Conservation (phyloP, 2,888 invertebrate species). For the Melikaiella ostensackeni region DNA sequence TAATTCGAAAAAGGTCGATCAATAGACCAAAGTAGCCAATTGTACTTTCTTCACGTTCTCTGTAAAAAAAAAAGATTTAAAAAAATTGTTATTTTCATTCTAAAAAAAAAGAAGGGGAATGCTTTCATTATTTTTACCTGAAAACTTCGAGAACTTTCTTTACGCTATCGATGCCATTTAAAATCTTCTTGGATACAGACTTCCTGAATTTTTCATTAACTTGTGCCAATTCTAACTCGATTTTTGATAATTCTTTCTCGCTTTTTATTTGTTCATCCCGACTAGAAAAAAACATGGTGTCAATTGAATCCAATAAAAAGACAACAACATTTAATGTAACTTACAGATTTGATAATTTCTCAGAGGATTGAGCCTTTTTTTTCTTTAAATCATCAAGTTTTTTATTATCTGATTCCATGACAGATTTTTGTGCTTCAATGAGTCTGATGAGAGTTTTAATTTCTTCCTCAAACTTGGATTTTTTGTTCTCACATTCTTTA, state of each 20-base stretch:
- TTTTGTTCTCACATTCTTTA: not conserved
- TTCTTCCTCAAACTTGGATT: not conserved
- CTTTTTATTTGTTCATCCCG: not conserved
- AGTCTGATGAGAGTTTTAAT: not conserved
- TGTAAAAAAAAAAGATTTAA: not conserved
- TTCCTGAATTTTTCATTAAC: not conserved
- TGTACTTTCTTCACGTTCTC: not conserved
- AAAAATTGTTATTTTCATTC: not conserved
- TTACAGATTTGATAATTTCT: not conserved
- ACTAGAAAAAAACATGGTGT: not conserved
- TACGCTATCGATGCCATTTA: not conserved
- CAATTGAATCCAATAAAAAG: not conserved
- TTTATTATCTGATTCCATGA: not conserved
- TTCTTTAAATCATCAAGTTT: not conserved
- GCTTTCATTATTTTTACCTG: not conserved
- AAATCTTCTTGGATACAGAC: not conserved
- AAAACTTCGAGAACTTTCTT: not conserved
- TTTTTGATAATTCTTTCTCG: not conserved
- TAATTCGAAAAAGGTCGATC: not conserved
- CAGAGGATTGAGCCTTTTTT: not conserved
- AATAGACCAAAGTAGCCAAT: not conserved
- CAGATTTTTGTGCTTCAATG: not conserved
- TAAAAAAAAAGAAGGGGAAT: too few relatives aligned
- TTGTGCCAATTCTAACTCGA: not conserved
- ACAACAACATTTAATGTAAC: not conserved